phyloP scores from a whole-genome alignment of 2,888 invertebrate genomes.

The Drosophila nr. fundita region DNA sequence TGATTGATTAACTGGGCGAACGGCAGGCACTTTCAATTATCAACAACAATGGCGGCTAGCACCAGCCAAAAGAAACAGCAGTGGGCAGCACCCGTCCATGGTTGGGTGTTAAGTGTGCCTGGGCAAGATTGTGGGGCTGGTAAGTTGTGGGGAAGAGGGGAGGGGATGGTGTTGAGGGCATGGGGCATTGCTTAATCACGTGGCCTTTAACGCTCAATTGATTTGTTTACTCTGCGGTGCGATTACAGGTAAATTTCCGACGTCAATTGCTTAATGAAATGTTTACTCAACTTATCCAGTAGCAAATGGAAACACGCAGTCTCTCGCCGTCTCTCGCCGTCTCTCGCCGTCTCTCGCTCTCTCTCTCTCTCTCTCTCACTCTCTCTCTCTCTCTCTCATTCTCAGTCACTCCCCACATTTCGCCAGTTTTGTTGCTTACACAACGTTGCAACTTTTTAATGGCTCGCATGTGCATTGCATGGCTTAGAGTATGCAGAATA shows the following conservation, averaged over 20 bases:
- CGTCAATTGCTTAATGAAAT: slow-evolving; percentile 45
- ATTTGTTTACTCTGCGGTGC: slow-evolving; percentile 66
- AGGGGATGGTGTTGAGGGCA: neutral
- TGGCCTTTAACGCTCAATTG: slow-evolving; percentile 71
- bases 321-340: neutral
- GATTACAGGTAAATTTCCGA: slow-evolving; percentile 54
- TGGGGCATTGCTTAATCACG: neutral
- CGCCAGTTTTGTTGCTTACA: slow-evolving; percentile 16
- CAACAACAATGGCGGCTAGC: slow-evolving; percentile 28
- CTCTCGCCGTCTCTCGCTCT: neutral
- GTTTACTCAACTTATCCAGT: slow-evolving; percentile 43
- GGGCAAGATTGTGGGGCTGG: neutral
- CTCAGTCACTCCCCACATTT: neutral
- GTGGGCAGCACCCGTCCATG: slow-evolving; percentile 9
- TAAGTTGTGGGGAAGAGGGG: neutral
- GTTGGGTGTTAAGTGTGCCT: neutral
- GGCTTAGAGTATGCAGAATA: slow-evolving; percentile 23
- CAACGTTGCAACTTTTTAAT: slow-evolving; percentile 63
- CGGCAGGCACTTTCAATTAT: slow-evolving; percentile 56
- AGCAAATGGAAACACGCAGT: slow-evolving; percentile 4
- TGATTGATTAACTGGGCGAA: slow-evolving; percentile 50
- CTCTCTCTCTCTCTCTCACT: too few relatives aligned
- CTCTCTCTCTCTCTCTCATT: neutral
- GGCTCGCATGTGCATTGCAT: slow-evolving; percentile 59
- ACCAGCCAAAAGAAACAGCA: slow-evolving; percentile 3